Base-by-base conservation (phyloP, 2,113 vertebrate genomes). In the Stigmatopora argus region DNA sequence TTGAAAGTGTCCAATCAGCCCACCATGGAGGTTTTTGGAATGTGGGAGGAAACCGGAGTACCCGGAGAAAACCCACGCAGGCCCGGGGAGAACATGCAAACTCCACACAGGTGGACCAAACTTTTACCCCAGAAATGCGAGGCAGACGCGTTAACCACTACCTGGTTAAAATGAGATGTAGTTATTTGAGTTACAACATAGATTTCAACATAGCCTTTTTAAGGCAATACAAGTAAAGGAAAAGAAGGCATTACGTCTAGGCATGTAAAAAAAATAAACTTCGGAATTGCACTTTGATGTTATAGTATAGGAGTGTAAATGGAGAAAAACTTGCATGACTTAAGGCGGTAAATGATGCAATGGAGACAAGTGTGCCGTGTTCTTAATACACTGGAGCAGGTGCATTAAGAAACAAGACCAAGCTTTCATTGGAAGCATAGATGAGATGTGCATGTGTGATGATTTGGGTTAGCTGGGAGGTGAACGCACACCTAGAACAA, bases 381-480 rank as follows among this genome's bases (percentile, higher is more conserved):
- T 48, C 53, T 21, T 59, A 58, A 71, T 75, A 66, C 66, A 69
- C 62, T 57, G 61, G 65, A 84, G 85, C 87, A 86, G 84, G 87
- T 87, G 86, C 80, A 81, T 66, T 62, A 52, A 80, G 58, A 58
- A 72, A 80, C 79, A 79, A 80, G 62, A 75, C 70, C 3, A 21
- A 74, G 74, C 77, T 84, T 85, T 87, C 74, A 81, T 67, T 66
- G 76, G 73, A 69, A 78, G 34, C 63, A 69, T 74, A 71, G 77
- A 75, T 63, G 60, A 74, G 77, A 78, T 78, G 64, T 72, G 67
- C 73, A 79, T 75, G 81, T 80, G 75, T 64, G 63, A 10, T 58
- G 67, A 55, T 73, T 78, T 72, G 83, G 75, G 78, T 69, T 66
- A 76, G 75, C 18, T n/a, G 59, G 38, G 21, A 13, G 64, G 52